These are phyloP conservation scores for Bradypodion pumilum DNA, from an alignment of 2,797 vertebrate species.

Conservation along the genomic window DNA sequence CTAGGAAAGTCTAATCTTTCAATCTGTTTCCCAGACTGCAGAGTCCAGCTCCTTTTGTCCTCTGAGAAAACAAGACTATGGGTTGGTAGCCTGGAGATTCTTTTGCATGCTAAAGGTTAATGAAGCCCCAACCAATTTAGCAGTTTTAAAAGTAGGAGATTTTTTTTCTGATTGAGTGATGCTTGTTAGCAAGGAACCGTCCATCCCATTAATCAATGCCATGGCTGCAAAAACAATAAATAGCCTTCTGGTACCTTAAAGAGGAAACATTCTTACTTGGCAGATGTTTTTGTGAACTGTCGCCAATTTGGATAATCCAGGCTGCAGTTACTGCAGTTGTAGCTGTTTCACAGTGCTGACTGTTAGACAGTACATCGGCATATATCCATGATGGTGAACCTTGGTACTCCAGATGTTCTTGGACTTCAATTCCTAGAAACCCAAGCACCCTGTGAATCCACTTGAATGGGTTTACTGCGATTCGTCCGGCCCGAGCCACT, in stretches of 20 bases:
- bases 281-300: too few species aligned
- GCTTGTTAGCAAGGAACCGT: neutral
- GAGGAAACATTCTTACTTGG: too few species aligned
- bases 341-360: neutral
- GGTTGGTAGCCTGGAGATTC: neutral
- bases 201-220: neutral
- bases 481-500: too few species aligned
- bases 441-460: too few species aligned
- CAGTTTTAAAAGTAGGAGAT: neutral
- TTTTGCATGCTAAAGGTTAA: neutral
- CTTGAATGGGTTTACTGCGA: too few species aligned
- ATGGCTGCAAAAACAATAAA: neutral
- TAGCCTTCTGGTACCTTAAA: too few species aligned
- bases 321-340: too few species aligned
- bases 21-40: neutral
- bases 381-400: too few species aligned
- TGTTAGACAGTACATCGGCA: neutral
- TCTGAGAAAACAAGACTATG: neutral
- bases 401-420: too few species aligned
- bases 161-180: neutral
- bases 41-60: conserved; percentile 10
- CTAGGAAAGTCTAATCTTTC: neutral
- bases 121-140: neutral
- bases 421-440: too few species aligned
- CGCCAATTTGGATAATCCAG: too few species aligned